A percentile compares a stretch with the other conserved stretches of the same genome.
phyloP scores from a whole-genome alignment of 2,113 vertebrate species.

The Pangasianodon hypophthalmus region DNA sequence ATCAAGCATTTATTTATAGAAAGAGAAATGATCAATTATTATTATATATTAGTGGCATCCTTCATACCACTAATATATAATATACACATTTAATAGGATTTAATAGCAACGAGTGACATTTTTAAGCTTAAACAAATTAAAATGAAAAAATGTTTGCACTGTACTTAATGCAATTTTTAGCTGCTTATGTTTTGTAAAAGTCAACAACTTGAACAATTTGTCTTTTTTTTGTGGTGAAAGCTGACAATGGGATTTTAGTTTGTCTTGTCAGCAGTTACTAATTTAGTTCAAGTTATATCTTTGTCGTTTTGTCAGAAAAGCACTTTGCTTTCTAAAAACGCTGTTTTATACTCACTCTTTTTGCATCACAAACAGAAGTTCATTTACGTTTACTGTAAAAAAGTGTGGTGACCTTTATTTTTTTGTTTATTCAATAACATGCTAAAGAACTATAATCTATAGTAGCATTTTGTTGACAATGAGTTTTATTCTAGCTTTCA shows the following conservation, averaged over 20 bases:
- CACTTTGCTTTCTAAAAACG: no score
- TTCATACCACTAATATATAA: no score
- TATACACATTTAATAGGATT: no score
- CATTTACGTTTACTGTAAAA: neutral
- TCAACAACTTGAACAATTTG: neutral
- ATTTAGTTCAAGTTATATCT: neutral
- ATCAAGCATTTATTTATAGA: neutral
- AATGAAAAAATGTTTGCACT: no score
- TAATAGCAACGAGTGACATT: neutral
- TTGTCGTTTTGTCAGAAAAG: no score
- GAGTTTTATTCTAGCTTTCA: neutral
- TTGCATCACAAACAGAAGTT: neutral
- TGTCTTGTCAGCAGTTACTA: neutral
- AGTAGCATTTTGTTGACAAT: neutral
- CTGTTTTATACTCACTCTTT: no score
- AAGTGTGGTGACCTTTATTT: neutral
- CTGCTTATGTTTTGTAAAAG: neutral
- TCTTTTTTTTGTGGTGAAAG: neutral
- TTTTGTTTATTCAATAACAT: neutral
- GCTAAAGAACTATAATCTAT: neutral
- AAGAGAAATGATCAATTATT: neutral
- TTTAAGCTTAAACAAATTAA: neutral
- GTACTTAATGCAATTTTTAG: no score
- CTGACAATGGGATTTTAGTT: neutral
- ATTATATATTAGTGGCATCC: neutral